Evolutionary conservation across 1,140 invertebrate species (phyloP).

Genomic region (Drosophila grimshawi): DNA sequence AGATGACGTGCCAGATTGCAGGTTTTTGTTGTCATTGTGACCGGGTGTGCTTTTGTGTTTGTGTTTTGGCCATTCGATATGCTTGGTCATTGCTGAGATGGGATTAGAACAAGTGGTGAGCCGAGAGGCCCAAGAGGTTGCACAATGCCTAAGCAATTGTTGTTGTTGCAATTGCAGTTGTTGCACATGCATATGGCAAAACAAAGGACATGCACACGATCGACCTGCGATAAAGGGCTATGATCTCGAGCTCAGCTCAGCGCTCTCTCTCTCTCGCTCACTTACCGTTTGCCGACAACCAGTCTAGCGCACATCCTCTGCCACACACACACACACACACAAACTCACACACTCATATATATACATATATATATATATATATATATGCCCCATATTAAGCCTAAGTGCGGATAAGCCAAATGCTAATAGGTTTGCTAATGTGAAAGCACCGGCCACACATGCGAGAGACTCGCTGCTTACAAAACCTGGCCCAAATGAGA

Average conservation of each 20-base stretch:
- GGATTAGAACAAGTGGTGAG: constrained; percentile 66
- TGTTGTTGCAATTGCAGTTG: constrained; percentile 3
- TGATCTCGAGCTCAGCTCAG: constrained; percentile 24
- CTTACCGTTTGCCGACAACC: constrained; percentile 37
- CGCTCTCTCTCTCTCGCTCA: not conserved
- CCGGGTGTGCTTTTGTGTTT: constrained; percentile 72
- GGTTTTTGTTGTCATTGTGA: constrained; percentile 52
- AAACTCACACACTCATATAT: not conserved
- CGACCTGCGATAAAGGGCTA: constrained; percentile 64
- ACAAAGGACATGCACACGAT: constrained; percentile 74
- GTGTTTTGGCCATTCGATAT: constrained; percentile 11
- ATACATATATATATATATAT: not conserved
- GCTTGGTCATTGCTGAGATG: not conserved
- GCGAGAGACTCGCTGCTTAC: not conserved
- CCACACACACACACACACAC: not conserved
- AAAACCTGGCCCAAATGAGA: not conserved
- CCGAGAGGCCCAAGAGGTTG: constrained; percentile 43
- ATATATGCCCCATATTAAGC: constrained; percentile 38
- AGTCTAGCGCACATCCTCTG: constrained; percentile 48
- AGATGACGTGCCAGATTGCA: constrained; percentile 23
- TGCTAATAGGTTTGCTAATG: constrained; percentile 68
- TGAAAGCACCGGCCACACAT: constrained; percentile 54
- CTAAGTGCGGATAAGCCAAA: constrained; percentile 75
- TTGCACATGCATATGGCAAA: constrained; percentile 42
- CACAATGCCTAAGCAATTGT: constrained; percentile 58